Percentiles rank a stretch among this genome's conserved stretches.
Evolutionary conservation across 2,797 vertebrate genomes (phyloP).

Genomic region (Karalla daura): DNA sequence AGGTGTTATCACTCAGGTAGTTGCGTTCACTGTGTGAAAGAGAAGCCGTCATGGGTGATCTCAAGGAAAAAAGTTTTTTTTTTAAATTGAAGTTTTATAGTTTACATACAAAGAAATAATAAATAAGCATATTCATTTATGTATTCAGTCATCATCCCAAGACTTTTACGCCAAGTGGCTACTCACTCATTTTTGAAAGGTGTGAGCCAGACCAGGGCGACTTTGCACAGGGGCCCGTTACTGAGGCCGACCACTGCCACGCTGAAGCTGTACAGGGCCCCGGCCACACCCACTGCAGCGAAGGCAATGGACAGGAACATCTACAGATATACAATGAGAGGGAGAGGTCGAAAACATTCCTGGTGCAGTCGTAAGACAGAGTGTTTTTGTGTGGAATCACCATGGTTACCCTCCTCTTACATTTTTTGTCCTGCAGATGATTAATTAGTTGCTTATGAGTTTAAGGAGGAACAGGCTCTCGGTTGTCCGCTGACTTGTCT

Average conservation of each 20-base stretch:
- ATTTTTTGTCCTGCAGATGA: background rate
- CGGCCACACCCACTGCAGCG: conserved; percentile 80
- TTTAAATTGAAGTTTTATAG: too few relatives aligned
- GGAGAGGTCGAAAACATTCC: conserved; percentile 11
- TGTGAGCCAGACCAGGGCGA: background rate
- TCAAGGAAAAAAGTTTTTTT: too few relatives aligned
- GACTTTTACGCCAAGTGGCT: background rate
- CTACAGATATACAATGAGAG: conserved; percentile 61
- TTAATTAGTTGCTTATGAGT: background rate
- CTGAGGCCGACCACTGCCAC: conserved; percentile 78
- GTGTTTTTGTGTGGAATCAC: background rate
- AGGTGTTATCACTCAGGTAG: conserved; percentile 70
- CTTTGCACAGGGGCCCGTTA: conserved; percentile 82
- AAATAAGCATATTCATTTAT: too few relatives aligned
- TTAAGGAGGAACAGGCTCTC: background rate
- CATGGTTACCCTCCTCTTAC: background rate
- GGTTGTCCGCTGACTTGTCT: background rate
- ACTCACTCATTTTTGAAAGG: conserved; percentile 74
- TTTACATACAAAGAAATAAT: too few relatives aligned
- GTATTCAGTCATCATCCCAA: too few relatives aligned
- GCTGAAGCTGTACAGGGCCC: conserved; percentile 79
- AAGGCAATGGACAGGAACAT: conserved; percentile 88
- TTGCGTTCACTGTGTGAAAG: conserved; percentile 40
- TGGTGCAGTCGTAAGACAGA: too few relatives aligned
- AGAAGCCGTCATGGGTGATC: too few relatives aligned